Percentiles rank a stretch among this genome's conserved stretches.
These are phyloP conservation scores for Cynodonichthys magdalenae DNA, from an alignment of 2,797 vertebrate species.

Conservation along the genomic window DNA sequence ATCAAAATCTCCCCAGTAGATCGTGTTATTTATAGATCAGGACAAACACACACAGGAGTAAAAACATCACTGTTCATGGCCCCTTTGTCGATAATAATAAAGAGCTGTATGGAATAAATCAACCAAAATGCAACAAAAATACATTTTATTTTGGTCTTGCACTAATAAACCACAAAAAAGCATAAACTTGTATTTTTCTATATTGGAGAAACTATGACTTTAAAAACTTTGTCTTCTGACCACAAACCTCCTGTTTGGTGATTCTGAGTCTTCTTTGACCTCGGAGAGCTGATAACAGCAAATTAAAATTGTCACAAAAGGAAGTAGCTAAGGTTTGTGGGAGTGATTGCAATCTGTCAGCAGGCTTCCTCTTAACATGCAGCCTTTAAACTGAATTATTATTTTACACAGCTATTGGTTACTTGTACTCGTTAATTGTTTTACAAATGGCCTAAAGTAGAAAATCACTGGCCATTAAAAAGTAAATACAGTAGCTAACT, in stretches of 20 bases:
- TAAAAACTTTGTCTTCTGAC: constrained; percentile 16
- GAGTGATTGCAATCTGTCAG: constrained; percentile 64
- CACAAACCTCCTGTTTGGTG: constrained; percentile 49
- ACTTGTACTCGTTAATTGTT: constrained; percentile 4
- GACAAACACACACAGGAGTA: no score
- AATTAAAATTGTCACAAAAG: constrained; percentile 73
- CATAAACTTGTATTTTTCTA: neutral
- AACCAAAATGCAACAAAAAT: neutral
- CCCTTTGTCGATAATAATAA: no score
- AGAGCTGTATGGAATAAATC: no score
- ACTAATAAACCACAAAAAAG: neutral
- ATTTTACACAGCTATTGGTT: constrained; percentile 4
- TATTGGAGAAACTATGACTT: constrained; percentile 12
- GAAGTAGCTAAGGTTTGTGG: constrained; percentile 69
- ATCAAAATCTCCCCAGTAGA: no score
- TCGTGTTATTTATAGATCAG: no score
- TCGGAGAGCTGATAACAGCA: constrained; percentile 73
- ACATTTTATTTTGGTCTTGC: neutral
- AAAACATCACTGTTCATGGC: no score
- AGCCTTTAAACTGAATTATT: constrained; percentile 24
- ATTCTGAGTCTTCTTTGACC: constrained; percentile 55
- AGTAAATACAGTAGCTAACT: no score
- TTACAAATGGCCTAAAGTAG: neutral
- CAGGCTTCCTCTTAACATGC: constrained; percentile 63
- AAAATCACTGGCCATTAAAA: neutral